These are phyloP conservation scores for Troides aeacus DNA, from an alignment of 2,888 invertebrate genomes.

Conservation along the genomic window DNA sequence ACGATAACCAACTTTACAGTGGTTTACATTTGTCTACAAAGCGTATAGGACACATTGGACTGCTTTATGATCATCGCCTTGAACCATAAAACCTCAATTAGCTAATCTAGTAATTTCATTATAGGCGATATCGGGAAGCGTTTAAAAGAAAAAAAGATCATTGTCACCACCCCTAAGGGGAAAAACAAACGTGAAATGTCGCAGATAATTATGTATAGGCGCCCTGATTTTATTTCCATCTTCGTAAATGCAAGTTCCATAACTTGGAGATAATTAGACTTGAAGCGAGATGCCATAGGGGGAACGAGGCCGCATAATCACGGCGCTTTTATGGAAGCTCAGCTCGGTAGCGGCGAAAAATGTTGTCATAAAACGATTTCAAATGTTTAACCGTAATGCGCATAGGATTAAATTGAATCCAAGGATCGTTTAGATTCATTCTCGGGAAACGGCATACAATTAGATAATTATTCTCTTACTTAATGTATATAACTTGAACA, in stretches of 20 bases:
- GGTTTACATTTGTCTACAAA: not conserved
- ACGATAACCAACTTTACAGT: slow-evolving; percentile 2
- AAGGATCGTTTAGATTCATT: slow-evolving; percentile 14
- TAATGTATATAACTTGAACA: not conserved
- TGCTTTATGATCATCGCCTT: too few relatives aligned
- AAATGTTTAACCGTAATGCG: slow-evolving; percentile 50
- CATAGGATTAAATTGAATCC: slow-evolving; percentile 34
- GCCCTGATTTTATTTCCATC: slow-evolving; percentile 44
- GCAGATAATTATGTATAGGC: slow-evolving; percentile 34
- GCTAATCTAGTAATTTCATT: too few relatives aligned
- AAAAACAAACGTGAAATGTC: slow-evolving; percentile 18
- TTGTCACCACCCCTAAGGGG: not conserved
- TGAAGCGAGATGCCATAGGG: slow-evolving; percentile 63
- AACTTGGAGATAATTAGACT: slow-evolving; percentile 69
- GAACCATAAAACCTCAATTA: too few relatives aligned
- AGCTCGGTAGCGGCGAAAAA: slow-evolving; percentile 69
- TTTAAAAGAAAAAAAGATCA: not conserved
- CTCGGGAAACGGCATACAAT: not conserved
- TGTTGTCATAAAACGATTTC: slow-evolving; percentile 71
- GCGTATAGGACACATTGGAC: not conserved
- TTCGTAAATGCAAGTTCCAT: slow-evolving; percentile 61
- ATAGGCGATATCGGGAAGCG: too few relatives aligned
- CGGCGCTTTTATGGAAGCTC: slow-evolving; percentile 64
- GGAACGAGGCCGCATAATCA: slow-evolving; percentile 69
- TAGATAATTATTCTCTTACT: not conserved